phyloP scores from a whole-genome alignment of 2,888 invertebrate genomes.

The Timandra comae region DNA sequence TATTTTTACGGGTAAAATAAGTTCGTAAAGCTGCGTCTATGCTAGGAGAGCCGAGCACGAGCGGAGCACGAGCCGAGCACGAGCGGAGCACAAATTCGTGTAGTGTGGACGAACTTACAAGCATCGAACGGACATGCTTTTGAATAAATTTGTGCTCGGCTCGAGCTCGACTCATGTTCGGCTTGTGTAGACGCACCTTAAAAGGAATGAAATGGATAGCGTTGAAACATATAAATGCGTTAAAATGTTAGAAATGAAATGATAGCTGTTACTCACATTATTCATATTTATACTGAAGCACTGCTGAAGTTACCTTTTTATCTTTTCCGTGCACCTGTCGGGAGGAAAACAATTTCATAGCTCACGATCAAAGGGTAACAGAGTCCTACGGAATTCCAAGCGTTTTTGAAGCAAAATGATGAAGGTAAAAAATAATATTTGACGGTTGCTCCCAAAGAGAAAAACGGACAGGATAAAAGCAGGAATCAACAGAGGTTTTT shows the following conservation, averaged over 20 bases:
- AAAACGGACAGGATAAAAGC: neutral
- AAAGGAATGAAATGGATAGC: conserved; percentile 1
- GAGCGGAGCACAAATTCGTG: too few relatives aligned
- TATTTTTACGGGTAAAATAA: too few relatives aligned
- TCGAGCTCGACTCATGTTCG: neutral
- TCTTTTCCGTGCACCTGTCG: conserved; percentile 63
- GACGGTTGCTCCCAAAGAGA: neutral
- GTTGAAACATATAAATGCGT: neutral
- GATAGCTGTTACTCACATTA: conserved; percentile 42
- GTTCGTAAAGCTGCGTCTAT: too few relatives aligned
- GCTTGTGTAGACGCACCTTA: neutral
- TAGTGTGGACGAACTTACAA: too few relatives aligned
- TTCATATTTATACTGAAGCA: conserved; percentile 37
- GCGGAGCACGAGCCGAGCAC: too few relatives aligned
- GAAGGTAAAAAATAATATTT: neutral
- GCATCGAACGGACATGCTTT: too few relatives aligned
- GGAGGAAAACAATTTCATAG: conserved; percentile 40
- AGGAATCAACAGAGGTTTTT: neutral
- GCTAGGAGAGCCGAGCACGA: too few relatives aligned
- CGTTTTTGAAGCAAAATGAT: conserved; percentile 1
- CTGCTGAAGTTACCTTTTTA: conserved; percentile 60
- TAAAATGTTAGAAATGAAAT: conserved; percentile 10
- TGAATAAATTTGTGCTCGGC: too few relatives aligned
- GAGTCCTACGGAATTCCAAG: conserved; percentile 4
- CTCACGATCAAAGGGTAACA: conserved; percentile 26